Evolutionary conservation across 2,888 invertebrate species (phyloP).

Genomic region (Blastobasis adustella): DNA sequence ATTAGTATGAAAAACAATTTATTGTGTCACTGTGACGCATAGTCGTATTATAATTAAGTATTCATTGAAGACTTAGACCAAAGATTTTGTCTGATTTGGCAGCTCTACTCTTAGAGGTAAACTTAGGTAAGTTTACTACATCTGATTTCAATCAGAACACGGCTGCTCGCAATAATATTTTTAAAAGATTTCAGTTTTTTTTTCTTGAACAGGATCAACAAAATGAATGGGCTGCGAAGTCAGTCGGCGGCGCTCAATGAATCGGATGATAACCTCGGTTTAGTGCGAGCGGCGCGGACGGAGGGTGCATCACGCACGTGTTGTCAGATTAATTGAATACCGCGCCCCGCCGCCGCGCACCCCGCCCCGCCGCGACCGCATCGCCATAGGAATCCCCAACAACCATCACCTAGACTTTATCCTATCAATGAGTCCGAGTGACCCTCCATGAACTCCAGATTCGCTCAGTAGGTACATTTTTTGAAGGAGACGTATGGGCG

Average conservation of each 20-base stretch:
- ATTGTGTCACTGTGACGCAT: no score
- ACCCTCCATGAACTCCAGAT: conserved; percentile 39
- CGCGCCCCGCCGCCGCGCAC: conserved; percentile 24
- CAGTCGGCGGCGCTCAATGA: conserved; percentile 37
- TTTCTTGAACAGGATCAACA: not conserved
- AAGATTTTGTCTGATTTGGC: no score
- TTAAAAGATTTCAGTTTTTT: no score
- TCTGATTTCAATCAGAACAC: no score
- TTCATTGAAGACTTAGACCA: no score
- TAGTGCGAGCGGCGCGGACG: conserved; percentile 17
- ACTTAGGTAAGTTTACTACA: no score
- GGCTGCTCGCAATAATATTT: no score
- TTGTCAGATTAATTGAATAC: conserved; percentile 64
- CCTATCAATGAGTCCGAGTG: not conserved
- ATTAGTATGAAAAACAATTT: no score
- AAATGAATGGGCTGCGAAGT: conserved; percentile 7
- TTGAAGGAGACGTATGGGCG: conserved; percentile 34
- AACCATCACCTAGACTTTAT: not conserved
- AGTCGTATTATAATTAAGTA: no score
- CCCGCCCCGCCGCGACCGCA: conserved; percentile 15
- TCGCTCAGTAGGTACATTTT: conserved; percentile 35
- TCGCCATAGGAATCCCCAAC: no score
- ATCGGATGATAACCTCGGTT: conserved; percentile 44
- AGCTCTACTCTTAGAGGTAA: no score
- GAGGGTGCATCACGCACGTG: conserved; percentile 65